These are phyloP conservation scores for Laupala kohalensis DNA, from an alignment of 1,140 invertebrate species.

Conservation along the genomic window DNA sequence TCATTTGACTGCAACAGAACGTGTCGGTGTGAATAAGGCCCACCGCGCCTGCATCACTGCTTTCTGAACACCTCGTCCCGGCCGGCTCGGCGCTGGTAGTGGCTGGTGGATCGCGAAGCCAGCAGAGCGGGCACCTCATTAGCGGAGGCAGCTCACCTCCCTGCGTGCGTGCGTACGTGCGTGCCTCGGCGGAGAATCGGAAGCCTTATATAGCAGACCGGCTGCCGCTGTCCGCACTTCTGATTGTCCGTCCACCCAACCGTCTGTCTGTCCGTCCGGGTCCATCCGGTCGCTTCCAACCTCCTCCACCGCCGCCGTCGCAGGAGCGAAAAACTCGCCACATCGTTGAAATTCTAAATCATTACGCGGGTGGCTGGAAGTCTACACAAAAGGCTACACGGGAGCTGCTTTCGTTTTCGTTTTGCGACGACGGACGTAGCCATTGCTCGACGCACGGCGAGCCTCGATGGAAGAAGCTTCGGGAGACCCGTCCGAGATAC, in stretches of 20 bases:
- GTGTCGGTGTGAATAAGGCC: no score
- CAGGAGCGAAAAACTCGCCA: background rate
- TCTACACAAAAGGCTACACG: background rate
- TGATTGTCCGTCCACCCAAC: background rate
- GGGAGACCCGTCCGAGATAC: no score
- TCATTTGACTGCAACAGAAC: no score
- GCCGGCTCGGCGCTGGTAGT: no score
- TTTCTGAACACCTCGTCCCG: no score
- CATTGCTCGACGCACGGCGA: background rate
- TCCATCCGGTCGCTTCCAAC: background rate
- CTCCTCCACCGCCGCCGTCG: background rate
- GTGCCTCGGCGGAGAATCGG: background rate
- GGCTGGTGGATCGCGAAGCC: no score
- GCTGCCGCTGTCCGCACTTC: no score
- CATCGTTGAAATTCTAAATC: background rate
- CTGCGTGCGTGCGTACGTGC: background rate
- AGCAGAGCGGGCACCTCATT: background rate
- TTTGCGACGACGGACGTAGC: background rate
- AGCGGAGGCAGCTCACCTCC: background rate
- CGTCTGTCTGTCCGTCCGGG: background rate
- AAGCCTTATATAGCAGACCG: background rate
- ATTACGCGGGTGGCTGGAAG: no score
- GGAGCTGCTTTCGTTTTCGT: background rate
- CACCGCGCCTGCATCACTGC: no score
- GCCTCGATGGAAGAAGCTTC: background rate